Evolutionary conservation across 2,888 invertebrate species (phyloP), one percentile per base, ranked within the genome.

Genomic region (Dynastes hyllus): DNA sequence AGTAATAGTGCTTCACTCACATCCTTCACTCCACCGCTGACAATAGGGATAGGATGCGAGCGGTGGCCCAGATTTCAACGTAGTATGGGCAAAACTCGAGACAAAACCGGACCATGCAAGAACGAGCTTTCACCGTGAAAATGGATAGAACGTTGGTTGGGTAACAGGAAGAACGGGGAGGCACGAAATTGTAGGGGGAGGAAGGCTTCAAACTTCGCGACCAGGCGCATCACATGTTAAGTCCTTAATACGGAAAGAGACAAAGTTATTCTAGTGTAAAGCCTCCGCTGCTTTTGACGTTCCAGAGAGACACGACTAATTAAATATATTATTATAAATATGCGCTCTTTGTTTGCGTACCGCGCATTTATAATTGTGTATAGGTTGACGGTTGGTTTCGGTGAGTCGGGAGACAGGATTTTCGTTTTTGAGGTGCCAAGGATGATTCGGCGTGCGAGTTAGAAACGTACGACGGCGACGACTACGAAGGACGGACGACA

Each of bases 241-340:
- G 37, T 73, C 73, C 73, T 73, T 73, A 73, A 73, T 73, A 22
- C 73, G 70, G 58, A 73, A 58, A 73, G 73, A 73, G 73, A 73
- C 73, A 73, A 73, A 73, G 73, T 73, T 73, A 73, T 73, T 73
- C 58, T 73, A 73, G 16, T 73, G 73, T 73, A 73, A 73, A 73
- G 73, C 73, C 45, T 58, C 40, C n/a, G 37, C 58, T 73, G 73
- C 73, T 73, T 73, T 73, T 73, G 73, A 73, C 73, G 58, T 73
- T 32, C 53, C 73, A 45, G 40, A 37, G 16, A 73, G 73, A 73
- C 73, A 73, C 73, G 58, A 37, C 73, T 73, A 73, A 73, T 73
- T 73, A 73, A 73, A 73, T 73, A 73, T 61, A 73, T 73, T 73
- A 73, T 73, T 73, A 73, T 73, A 73, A 73, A 73, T 73, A 73